These are phyloP conservation scores for Tinea pellionella DNA, from an alignment of 2,888 invertebrate genomes.

Conservation along the genomic window DNA sequence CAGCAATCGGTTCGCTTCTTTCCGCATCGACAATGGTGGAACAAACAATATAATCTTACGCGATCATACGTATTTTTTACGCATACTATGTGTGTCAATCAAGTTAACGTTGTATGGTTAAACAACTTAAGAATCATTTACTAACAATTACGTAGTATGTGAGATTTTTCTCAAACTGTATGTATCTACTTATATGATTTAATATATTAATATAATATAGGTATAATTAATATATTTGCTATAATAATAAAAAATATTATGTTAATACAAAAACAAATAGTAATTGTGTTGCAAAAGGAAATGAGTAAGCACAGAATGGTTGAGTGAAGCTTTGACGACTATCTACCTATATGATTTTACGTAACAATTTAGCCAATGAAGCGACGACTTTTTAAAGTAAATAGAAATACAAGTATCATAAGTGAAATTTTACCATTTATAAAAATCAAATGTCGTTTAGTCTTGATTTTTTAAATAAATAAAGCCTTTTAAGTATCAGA, in stretches of 20 bases:
- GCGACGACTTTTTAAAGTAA: neutral
- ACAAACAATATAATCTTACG: slow-evolving; percentile 5
- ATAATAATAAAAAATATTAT: no score
- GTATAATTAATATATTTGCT: no score
- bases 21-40: slow-evolving; percentile 7
- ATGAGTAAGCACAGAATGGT: neutral
- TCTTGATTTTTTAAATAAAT: neutral
- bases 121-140: neutral
- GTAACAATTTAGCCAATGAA: neutral
- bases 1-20: neutral
- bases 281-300: neutral
- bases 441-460: neutral
- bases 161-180: neutral
- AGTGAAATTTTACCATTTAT: neutral
- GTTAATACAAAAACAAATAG: no score
- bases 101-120: neutral
- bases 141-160: neutral
- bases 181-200: no score
- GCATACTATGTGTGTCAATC: slow-evolving; percentile 2
- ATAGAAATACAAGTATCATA: neutral
- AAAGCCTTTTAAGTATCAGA: neutral
- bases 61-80: neutral
- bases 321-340: neutral
- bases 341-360: neutral
- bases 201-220: no score